These are phyloP conservation scores for Garrulus glandarius DNA, from an alignment of 2,797 vertebrate species.

Conservation along the genomic window DNA sequence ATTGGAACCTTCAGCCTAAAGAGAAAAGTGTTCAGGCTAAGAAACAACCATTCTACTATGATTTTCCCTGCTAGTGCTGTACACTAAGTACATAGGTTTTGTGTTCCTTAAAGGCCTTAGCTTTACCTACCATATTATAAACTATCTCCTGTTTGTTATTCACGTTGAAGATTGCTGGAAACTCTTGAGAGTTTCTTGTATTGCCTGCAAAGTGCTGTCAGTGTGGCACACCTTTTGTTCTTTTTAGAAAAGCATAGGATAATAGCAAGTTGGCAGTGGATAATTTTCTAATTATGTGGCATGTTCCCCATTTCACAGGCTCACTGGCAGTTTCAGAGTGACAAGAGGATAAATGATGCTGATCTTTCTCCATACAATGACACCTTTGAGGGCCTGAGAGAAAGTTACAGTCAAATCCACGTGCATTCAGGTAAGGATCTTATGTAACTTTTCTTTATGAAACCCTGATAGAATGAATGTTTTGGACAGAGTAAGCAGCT, in stretches of 20 bases:
- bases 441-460: neutral
- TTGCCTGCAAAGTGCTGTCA: neutral
- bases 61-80: neutral
- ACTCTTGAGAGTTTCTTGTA: neutral
- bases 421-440: neutral
- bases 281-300: slow-evolving; percentile 21
- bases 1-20: neutral
- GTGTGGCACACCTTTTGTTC: neutral
- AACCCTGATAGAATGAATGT: neutral
- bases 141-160: neutral
- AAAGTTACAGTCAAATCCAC: neutral
- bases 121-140: neutral
- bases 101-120: neutral
- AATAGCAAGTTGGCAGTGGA: neutral
- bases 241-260: neutral
- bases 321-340: neutral
- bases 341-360: neutral
- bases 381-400: neutral
- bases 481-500: neutral
- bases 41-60: neutral
- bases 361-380: neutral
- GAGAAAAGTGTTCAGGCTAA: neutral
- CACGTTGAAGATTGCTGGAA: neutral
- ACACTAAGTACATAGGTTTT: neutral
- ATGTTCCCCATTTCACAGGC: neutral